Conservation (phyloP, 2,797 vertebrate genomes). For the Babyrousa celebensis region DNA sequence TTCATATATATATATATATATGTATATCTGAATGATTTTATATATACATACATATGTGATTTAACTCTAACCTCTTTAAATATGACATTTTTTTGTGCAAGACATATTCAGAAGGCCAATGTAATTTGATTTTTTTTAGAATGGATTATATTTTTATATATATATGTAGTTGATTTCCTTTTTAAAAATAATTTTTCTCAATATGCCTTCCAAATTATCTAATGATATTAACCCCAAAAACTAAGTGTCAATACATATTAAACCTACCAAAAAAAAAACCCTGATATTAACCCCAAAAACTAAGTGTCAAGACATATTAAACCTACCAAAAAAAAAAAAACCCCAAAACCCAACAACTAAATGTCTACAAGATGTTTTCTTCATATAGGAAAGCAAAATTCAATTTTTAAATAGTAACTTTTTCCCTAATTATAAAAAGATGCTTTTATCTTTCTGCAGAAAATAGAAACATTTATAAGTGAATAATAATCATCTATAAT, state of each 20-base stretch:
- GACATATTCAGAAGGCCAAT: not conserved
- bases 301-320: not conserved
- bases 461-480: not conserved
- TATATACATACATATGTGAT: not conserved
- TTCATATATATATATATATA: not conserved
- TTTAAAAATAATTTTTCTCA: not conserved
- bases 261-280: too few species aligned
- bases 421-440: not conserved
- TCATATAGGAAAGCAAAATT: not conserved
- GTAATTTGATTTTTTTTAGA: slow-evolving; percentile 19
- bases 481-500: not conserved
- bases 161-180: not conserved
- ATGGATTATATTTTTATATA: not conserved
- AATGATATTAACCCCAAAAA: not conserved
- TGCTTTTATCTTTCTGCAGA: not conserved
- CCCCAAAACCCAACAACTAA: not conserved
- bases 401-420: not conserved
- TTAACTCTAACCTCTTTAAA: slow-evolving; percentile 46
- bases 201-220: slow-evolving; percentile 24
- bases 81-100: not conserved
- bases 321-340: too few species aligned
- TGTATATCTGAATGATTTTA: not conserved
- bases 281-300: not conserved
- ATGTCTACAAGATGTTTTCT: not conserved
- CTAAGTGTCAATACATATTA: not conserved